These are phyloP conservation scores for Zophobas atratus DNA, from an alignment of 1,140 invertebrate species.

Conservation along the genomic window DNA sequence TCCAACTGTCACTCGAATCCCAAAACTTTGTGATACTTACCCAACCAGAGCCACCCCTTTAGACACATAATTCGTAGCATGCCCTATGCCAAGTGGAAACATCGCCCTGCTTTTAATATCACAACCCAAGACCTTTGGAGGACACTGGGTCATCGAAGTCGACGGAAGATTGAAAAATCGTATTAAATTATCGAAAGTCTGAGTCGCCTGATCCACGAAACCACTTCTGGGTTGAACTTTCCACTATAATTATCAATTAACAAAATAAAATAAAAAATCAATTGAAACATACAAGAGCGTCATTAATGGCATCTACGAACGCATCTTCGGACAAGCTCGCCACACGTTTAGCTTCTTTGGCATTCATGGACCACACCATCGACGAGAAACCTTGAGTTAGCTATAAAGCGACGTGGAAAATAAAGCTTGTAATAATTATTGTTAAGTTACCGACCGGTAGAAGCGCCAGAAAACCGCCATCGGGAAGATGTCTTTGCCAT, in stretches of 20 bases:
- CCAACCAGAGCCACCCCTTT: slow-evolving; percentile 86
- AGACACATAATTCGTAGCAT: slow-evolving; percentile 87
- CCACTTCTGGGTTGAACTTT: slow-evolving; percentile 76
- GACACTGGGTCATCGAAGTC: slow-evolving; percentile 77
- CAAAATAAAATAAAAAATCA: neutral
- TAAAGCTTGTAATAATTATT: slow-evolving; percentile 21
- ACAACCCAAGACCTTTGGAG: slow-evolving; percentile 82
- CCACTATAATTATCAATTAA: slow-evolving; percentile 71
- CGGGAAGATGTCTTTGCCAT: slow-evolving; percentile 95
- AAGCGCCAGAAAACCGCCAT: slow-evolving; percentile 89
- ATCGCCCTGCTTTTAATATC: slow-evolving; percentile 80
- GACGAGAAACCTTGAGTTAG: slow-evolving; percentile 84
- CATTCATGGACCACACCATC: slow-evolving; percentile 92
- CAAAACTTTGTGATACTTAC: slow-evolving; percentile 69
- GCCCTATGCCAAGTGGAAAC: slow-evolving; percentile 94
- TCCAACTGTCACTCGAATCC: neutral
- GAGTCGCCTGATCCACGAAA: slow-evolving; percentile 72
- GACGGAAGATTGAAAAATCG: slow-evolving; percentile 68
- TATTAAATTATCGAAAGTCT: slow-evolving; percentile 71
- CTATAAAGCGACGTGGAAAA: slow-evolving; percentile 64
- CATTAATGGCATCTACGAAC: slow-evolving; percentile 93
- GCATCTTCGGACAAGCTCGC: slow-evolving; percentile 79
- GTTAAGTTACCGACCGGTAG: slow-evolving; percentile 77
- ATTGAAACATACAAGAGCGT: slow-evolving; percentile 79
- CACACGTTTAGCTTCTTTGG: slow-evolving; percentile 81